Evolutionary conservation across 2,888 invertebrate genomes (phyloP), one percentile per base, ranked within the genome.

Genomic region (Myopa testacea): DNA sequence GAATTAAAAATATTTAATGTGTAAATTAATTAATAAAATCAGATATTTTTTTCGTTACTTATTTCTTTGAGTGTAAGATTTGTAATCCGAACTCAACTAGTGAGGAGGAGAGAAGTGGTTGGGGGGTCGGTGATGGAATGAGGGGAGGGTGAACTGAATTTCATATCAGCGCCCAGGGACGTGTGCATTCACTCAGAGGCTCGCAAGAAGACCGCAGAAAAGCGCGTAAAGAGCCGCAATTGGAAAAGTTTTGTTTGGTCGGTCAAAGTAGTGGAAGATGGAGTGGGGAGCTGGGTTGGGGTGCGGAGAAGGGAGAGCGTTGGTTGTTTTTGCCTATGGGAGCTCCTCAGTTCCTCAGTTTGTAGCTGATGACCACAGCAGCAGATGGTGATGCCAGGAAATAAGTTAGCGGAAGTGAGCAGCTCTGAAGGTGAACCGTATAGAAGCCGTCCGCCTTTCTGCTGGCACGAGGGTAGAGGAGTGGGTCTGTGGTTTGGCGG

Each of bases 161-260:
- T 65, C 74, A 63, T 74, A 75, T 75, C 75, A 60, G 60, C 58
- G 55, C 40, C 60, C n/a, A 16, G 75, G 65, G 68, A 45, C 10
- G 45, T 68, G 58, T 55, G 26, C 75, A 34, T 63, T 63, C 74
- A 63, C 62, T 45, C 4, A 68, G 68, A 68, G 68, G 75, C 58
- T 75, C 58, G 40, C 7, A 14, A 55, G 16, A 37, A 58, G 50
- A 65, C 50, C 55, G 50, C 65, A 65, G 50, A 37, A 74, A 65
- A 74, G 74, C 74, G 65, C 65, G 52, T 65, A 65, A 65, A 74
- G 52, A n/a, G 50, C 55, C 50, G 74, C 69, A 69, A 75, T 75
- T 68, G 75, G 75, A 75, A 75, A 75, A 75, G 75, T 75, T 55
- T 55, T 55, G 55, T 6, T n/a, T 10, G 55, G 16, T 10, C 0